These are phyloP conservation scores for Burhinus oedicnemus DNA, from an alignment of 2,113 vertebrate species.

Conservation along the genomic window DNA sequence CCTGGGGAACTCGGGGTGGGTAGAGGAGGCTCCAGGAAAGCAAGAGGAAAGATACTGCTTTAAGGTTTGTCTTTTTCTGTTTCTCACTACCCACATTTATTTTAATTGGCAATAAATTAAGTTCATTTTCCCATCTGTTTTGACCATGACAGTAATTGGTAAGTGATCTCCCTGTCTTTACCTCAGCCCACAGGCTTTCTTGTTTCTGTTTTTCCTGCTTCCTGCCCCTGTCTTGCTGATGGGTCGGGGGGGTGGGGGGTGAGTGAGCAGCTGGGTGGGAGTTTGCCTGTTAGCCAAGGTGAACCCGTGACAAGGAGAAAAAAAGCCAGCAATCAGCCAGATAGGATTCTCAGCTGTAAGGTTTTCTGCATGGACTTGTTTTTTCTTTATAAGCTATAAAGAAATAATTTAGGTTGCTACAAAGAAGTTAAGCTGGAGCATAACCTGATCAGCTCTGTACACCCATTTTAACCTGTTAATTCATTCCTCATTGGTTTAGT, in stretches of 20 bases:
- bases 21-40: background rate
- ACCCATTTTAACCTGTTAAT: background rate
- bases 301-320: background rate
- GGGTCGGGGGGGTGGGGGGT: fast-evolving
- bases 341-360: background rate
- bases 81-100: background rate
- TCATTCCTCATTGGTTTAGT: conserved; percentile 12
- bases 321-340: background rate
- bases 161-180: background rate
- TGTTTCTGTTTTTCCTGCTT: background rate
- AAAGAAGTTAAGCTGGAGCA: background rate
- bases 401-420: background rate
- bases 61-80: background rate
- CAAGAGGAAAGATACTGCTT: background rate
- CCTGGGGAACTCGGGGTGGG: fast-evolving
- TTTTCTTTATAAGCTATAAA: background rate
- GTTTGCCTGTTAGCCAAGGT: background rate
- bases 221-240: background rate
- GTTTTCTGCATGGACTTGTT: background rate
- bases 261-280: background rate
- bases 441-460: background rate
- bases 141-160: background rate
- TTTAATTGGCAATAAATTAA: background rate
- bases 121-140: background rate
- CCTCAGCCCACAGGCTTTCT: background rate